Evolutionary conservation across 2,113 vertebrate genomes (phyloP).

Genomic region (Hemicordylus capensis): DNA sequence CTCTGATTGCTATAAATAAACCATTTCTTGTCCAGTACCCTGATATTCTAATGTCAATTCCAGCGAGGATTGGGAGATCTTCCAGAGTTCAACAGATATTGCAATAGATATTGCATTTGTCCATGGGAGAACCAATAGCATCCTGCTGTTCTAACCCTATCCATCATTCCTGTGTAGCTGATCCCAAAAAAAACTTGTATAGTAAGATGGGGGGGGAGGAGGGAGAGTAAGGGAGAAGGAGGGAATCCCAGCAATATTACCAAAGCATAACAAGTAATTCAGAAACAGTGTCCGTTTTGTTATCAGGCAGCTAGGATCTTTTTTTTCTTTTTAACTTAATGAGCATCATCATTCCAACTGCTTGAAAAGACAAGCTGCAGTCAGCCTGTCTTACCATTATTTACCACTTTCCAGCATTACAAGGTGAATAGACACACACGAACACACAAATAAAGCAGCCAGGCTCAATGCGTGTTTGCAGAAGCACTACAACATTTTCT

Average conservation of each 20-base stretch:
- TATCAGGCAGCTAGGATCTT: background rate
- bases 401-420: slow-evolving; percentile 7
- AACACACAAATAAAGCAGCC: too few relatives aligned
- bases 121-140: background rate
- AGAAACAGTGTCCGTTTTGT: background rate
- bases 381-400: slow-evolving; percentile 22
- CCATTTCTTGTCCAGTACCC: background rate
- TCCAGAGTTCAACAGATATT: slow-evolving; percentile 31
- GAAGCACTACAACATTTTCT: background rate
- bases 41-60: background rate
- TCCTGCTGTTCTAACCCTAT: background rate
- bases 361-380: slow-evolving; percentile 51
- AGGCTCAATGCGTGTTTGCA: background rate
- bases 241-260: background rate
- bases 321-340: background rate
- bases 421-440: background rate
- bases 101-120: background rate
- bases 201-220: background rate
- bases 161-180: background rate
- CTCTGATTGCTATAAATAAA: background rate
- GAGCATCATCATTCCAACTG: slow-evolving; percentile 8
- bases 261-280: background rate
- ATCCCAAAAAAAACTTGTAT: background rate
- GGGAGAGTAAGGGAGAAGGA: background rate
- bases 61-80: slow-evolving; percentile 23